phyloP scores from a whole-genome alignment of 1,140 invertebrate species.

The Psix sp. region DNA sequence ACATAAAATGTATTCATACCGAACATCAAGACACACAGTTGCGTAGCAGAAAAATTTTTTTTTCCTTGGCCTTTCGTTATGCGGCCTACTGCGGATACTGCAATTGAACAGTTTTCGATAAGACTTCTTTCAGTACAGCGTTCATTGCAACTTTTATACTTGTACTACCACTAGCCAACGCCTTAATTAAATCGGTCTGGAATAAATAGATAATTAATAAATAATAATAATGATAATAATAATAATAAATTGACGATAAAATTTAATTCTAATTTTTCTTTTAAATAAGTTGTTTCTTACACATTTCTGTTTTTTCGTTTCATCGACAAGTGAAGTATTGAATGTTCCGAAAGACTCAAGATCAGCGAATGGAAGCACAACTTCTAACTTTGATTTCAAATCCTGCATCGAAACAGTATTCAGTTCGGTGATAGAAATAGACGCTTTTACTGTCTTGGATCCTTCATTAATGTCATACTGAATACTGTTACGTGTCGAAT shows the following conservation, averaged over 20 bases:
- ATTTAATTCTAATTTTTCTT: neutral
- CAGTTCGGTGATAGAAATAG: slow-evolving; percentile 6
- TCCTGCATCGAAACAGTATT: slow-evolving; percentile 1
- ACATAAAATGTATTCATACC: neutral
- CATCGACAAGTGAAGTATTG: neutral
- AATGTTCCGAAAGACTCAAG: slow-evolving; percentile 9
- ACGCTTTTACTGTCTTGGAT: slow-evolving; percentile 4
- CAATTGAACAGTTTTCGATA: slow-evolving; percentile 1
- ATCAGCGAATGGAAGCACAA: neutral
- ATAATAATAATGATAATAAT: too few species aligned
- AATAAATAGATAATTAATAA: slow-evolving; percentile 1
- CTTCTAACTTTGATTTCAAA: slow-evolving; percentile 10
- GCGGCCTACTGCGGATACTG: neutral
- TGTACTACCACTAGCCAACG: neutral
- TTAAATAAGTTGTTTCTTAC: slow-evolving; percentile 1
- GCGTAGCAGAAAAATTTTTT: neutral
- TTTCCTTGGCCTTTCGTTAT: neutral
- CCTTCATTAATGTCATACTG: slow-evolving; percentile 17
- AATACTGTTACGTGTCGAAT: slow-evolving; percentile 7
- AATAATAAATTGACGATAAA: neutral
- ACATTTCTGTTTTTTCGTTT: slow-evolving; percentile 9
- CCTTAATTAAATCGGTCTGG: neutral
- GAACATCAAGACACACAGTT: neutral
- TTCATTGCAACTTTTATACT: slow-evolving; percentile 3
- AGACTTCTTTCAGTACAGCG: neutral